phyloP scores from a whole-genome alignment of 2,113 vertebrate genomes.

The Chitala chitala region DNA sequence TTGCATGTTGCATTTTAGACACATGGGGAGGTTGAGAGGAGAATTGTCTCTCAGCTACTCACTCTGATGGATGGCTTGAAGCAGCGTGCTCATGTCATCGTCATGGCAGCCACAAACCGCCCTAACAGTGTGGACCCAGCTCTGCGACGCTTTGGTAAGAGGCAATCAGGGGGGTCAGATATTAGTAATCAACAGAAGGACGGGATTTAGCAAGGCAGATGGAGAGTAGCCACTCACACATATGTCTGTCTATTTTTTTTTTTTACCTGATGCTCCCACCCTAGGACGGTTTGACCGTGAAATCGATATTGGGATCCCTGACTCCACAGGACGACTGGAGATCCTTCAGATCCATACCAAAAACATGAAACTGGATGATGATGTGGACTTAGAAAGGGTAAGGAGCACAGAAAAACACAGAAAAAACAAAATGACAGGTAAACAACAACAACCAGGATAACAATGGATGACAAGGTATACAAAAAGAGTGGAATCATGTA shows the following conservation, averaged over 20 bases:
- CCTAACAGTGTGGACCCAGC: slow-evolving; percentile 51
- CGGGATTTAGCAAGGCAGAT: neutral
- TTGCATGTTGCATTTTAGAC: slow-evolving; percentile 31
- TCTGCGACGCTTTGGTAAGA: slow-evolving; percentile 54
- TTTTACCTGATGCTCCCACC: neutral
- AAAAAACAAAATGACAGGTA: no score
- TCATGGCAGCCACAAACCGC: slow-evolving; percentile 51
- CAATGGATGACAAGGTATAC: neutral
- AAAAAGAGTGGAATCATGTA: neutral
- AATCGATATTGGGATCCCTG: slow-evolving; percentile 49
- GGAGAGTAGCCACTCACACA: neutral
- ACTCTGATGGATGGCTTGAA: slow-evolving; percentile 52
- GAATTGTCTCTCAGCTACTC: slow-evolving; percentile 50
- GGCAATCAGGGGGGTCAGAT: neutral
- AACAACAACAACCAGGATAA: no score
- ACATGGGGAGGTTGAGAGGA: slow-evolving; percentile 47
- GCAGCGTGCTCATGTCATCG: slow-evolving; percentile 44
- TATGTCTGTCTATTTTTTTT: neutral
- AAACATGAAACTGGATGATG: slow-evolving; percentile 47
- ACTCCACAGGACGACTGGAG: slow-evolving; percentile 45
- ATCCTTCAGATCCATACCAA: slow-evolving; percentile 52
- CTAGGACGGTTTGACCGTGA: slow-evolving; percentile 48
- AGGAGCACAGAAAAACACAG: neutral
- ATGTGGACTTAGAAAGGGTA: slow-evolving; percentile 47
- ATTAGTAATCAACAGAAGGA: neutral